Conservation (phyloP, 2,113 vertebrate genomes). For the Nestor notabilis region DNA sequence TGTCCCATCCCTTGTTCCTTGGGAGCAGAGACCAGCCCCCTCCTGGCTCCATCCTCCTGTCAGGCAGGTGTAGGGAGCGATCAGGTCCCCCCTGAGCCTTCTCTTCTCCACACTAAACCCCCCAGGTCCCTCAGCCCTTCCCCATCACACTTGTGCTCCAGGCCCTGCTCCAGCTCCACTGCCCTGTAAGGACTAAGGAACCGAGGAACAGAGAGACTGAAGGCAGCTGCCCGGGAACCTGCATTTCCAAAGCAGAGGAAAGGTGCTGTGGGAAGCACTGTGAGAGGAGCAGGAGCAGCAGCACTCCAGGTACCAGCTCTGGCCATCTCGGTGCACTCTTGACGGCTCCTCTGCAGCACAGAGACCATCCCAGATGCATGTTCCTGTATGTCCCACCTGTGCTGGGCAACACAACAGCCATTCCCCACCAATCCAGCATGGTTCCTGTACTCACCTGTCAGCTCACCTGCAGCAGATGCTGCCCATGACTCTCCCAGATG, state of each 20-base stretch:
- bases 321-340: background rate
- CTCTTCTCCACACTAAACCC: background rate
- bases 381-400: background rate
- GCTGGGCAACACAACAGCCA: accelerated
- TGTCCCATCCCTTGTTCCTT: too few relatives aligned
- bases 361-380: accelerated
- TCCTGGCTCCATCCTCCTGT: too few relatives aligned
- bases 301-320: too few relatives aligned
- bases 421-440: background rate
- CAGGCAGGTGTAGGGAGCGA: too few relatives aligned
- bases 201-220: background rate
- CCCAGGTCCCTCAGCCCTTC: background rate
- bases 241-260: background rate
- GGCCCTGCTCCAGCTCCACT: background rate
- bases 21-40: too few relatives aligned
- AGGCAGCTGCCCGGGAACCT: background rate
- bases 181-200: background rate
- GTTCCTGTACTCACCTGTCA: background rate
- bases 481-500: accelerated
- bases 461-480: background rate
- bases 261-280: accelerated
- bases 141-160: background rate
- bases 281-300: background rate
- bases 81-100: too few relatives aligned
- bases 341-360: background rate